Base-by-base conservation (phyloP, 2,888 invertebrate species). In the Cephonodes hylas region DNA sequence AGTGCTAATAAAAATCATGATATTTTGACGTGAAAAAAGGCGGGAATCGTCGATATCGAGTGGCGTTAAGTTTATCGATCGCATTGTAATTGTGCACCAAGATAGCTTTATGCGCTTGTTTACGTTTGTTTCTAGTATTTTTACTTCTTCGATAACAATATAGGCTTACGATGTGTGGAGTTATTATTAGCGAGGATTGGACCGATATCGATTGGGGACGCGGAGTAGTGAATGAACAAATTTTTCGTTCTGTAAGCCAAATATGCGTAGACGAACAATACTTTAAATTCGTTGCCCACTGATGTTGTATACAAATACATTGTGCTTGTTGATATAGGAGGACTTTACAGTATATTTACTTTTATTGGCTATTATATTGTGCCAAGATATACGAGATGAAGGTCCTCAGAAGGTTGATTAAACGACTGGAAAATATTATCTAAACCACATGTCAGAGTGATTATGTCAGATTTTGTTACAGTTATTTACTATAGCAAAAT, bases 31-130 rank as follows among this genome's bases (percentile, higher is more conserved):
- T 72, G 67, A 76, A 82, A 84, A 85, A 86, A 77, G 79, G 85
- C 85, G 88, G 85, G 83, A 86, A 84, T 75, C 64, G 72, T 72
- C 66, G 69, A 73, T 72, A 75, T 79, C 75, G 72, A 67, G 68
- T 76, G 82, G 80, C 79, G 81, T 80, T 79, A 73, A 67, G 76
- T 76, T 80, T 90, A 90, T 91, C 80, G 90, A 90, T 89, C 86
- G 87, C 86, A 84, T 77, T 81, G 85, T 82, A 77, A 77, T 82
- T 81, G 80, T 84, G 80, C 81, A 81, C 71, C 77, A 81, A 81
- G 83, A 82, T 78, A 76, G 74, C 70, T 72, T 72, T 76, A 78
- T 80, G 77, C 70, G 75, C 74, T 81, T 88, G 88, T 88, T 88
- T 89, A 89, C 83, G 73, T 79, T 73, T 72, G 72, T 76, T 75